A percentile compares a stretch with the other conserved stretches of the same genome.
Evolutionary conservation across 2,888 invertebrate genomes (phyloP).

Genomic region (Drosophila aldrichi): DNA sequence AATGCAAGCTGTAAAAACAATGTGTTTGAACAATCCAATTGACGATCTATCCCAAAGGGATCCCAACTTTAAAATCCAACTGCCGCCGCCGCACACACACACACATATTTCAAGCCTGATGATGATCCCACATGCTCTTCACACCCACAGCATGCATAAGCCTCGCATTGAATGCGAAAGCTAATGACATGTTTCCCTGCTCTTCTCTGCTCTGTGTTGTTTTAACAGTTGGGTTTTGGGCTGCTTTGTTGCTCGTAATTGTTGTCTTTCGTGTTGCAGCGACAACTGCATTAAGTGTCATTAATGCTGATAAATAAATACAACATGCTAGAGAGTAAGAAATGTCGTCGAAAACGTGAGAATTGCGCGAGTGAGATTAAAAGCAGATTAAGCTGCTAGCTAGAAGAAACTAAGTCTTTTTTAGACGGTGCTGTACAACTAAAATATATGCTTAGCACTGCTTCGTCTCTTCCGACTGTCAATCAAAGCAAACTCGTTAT

Average conservation of each 20-base stretch:
- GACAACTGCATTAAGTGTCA: conserved; percentile 66
- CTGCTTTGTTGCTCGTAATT: conserved; percentile 40
- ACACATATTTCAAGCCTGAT: background rate
- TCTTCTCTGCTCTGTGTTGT: conserved; percentile 23
- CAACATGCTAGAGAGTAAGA: conserved; percentile 41
- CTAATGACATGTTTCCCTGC: conserved; percentile 54
- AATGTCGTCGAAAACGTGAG: conserved; percentile 33
- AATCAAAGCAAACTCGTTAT: background rate
- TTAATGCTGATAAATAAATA: conserved; percentile 80
- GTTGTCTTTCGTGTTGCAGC: conserved; percentile 42
- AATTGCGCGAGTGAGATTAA: conserved; percentile 59
- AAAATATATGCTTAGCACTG: background rate
- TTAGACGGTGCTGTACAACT: background rate
- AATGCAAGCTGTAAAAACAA: conserved; percentile 73
- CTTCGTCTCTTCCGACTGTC: background rate
- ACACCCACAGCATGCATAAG: conserved; percentile 6
- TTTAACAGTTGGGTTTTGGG: conserved; percentile 70
- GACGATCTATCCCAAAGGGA: conserved; percentile 44
- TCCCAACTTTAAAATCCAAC: conserved; percentile 1
- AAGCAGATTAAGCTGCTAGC: conserved; percentile 49
- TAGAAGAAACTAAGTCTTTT: background rate
- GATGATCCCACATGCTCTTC: conserved; percentile 11
- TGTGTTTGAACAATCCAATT: conserved; percentile 27
- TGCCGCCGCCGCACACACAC: conserved; percentile 15
- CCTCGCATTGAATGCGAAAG: conserved; percentile 41